These are phyloP conservation scores for Poeciliopsis paucimaculata DNA, from an alignment of 2,797 vertebrate species.

Conservation along the genomic window DNA sequence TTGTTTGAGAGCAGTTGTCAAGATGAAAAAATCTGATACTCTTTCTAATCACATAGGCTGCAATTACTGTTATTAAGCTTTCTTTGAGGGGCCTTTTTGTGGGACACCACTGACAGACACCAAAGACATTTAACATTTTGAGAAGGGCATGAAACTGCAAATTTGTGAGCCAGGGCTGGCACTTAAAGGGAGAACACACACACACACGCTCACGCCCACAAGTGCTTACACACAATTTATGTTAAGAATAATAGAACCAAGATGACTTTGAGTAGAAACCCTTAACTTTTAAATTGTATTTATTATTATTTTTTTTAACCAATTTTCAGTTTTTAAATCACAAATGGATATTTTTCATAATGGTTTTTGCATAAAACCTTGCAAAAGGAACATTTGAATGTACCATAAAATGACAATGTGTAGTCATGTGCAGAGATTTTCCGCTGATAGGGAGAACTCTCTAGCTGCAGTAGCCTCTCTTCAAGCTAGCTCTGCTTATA, in stretches of 20 bases:
- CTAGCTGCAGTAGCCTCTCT: background rate
- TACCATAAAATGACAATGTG: background rate
- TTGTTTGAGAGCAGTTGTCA: conserved; percentile 76
- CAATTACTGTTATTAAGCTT: conserved; percentile 74
- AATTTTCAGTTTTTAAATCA: background rate
- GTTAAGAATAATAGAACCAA: conserved; percentile 11
- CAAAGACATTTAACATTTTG: conserved; percentile 46
- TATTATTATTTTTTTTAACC: background rate
- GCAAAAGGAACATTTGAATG: background rate
- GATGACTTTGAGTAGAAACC: background rate
- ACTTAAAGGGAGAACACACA: conserved; percentile 31
- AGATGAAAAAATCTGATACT: conserved; percentile 75
- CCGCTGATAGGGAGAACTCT: background rate
- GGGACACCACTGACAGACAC: conserved; percentile 58
- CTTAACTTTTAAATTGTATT: background rate
- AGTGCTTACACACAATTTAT: background rate
- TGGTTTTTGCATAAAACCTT: background rate
- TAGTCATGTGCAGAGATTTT: background rate
- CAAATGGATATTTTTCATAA: background rate
- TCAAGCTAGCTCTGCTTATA: background rate
- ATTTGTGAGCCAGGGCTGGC: conserved; percentile 35
- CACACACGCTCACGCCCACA: background rate
- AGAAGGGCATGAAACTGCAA: conserved; percentile 21
- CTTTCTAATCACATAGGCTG: conserved; percentile 68
- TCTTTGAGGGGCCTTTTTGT: conserved; percentile 65